Evolutionary conservation across 2,888 invertebrate genomes (phyloP), one percentile per base, ranked within the genome.

Genomic region (Morpho achilles): DNA sequence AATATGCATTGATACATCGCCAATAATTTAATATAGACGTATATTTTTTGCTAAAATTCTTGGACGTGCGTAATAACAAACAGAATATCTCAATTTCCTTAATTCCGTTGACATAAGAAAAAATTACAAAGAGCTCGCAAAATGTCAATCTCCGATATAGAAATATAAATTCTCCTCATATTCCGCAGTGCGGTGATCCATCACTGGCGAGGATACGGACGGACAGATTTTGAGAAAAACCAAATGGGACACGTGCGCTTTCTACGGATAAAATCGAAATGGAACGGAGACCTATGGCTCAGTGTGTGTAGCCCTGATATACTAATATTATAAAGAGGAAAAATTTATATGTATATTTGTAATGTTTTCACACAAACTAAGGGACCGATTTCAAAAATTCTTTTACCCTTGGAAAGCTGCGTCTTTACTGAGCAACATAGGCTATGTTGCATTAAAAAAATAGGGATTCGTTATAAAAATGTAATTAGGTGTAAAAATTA

Each of bases 91-190:
- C 59, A 67, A 68, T 67, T 66, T 64, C 59, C 56, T 48, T 60
- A 65, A 59, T 60, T 63, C 56, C 56, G 61, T 59, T 62, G 60
- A 59, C 60, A 47, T 58, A 43, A 63, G 65, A 72, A 72, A 70
- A 69, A 6, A 49, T 55, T 62, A 60, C 65, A 67, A 68, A 67
- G 68, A 66, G 58, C 56, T 62, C 59, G 66, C 68, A 72, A 79
- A 76, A 74, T 67, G 77, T 76, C 77, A 78, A 77, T 74, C 76
- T 69, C 64, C 66, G 64, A 70, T 68, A 69, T 67, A 72, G 69
- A 69, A 68, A 71, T 72, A 73, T 71, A 70, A 69, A 67, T 69
- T 59, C 58, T 58, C 56, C 58, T 59, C 58, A 47, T 62, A 64
- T 61, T 61, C 64, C 65, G 67, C 66, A 69, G 67, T 67, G 63